phyloP scores from a whole-genome alignment of 37 sponge, comb jelly and placozoan species.

The Spongia lamella region DNA sequence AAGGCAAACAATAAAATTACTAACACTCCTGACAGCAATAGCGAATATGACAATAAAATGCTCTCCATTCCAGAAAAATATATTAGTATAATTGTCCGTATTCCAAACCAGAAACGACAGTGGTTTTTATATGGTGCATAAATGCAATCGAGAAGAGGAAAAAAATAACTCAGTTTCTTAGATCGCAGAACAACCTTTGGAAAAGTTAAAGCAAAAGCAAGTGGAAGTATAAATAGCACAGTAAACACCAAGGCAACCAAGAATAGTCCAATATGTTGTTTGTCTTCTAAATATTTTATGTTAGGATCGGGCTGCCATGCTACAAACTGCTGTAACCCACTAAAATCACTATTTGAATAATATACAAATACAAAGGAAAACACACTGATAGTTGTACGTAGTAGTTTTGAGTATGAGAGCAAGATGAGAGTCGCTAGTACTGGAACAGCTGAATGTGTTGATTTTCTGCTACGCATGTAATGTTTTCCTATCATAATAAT shows the following conservation, averaged over 20 bases:
- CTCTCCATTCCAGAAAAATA: conserved; percentile 7
- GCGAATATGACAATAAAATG: conserved; percentile 1
- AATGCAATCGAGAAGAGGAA: conserved; percentile 36
- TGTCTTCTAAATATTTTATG: neutral
- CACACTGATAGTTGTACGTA: conserved; percentile 26
- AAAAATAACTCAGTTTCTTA: neutral
- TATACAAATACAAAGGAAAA: conserved; percentile 3
- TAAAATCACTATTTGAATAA: neutral
- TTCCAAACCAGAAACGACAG: conserved; percentile 48
- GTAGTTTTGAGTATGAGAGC: conserved; percentile 42
- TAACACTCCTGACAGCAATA: neutral
- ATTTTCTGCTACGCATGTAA: too few relatives aligned
- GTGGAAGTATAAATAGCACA: conserved; percentile 23
- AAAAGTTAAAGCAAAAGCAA: conserved; percentile 11
- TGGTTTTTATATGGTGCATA: conserved; percentile 43
- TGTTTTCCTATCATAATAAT: too few relatives aligned
- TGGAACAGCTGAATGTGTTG: neutral
- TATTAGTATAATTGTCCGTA: neutral
- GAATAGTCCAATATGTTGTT: conserved; percentile 4
- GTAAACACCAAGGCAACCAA: conserved; percentile 7
- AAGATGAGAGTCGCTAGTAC: conserved; percentile 54
- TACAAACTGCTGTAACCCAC: too few relatives aligned
- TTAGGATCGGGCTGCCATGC: conserved; percentile 51
- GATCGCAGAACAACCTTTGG: conserved; percentile 1
- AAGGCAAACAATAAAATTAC: neutral